Conservation (phyloP, 2,888 invertebrate genomes). For the Anticlea derivata region DNA sequence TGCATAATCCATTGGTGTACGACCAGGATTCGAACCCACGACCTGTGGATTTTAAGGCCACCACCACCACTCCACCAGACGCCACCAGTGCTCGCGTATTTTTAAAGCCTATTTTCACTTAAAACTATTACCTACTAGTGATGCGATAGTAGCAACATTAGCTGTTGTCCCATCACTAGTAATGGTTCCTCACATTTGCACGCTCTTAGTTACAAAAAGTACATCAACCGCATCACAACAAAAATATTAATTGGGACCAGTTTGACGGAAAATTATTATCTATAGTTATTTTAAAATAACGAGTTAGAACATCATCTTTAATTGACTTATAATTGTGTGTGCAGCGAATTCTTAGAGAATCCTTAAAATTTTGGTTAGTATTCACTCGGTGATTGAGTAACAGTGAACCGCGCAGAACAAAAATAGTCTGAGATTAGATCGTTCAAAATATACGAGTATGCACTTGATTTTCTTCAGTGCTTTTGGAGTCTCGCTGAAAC, state of each 20-base stretch:
- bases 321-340: conserved; percentile 30
- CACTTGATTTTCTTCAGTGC: conserved; percentile 49
- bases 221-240: conserved; percentile 43
- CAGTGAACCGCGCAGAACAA: conserved; percentile 34
- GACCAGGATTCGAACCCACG: too few species aligned
- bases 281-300: conserved; percentile 43
- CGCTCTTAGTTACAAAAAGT: conserved; percentile 47
- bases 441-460: conserved; percentile 46
- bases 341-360: conserved; percentile 1
- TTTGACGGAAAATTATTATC: conserved; percentile 49
- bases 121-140: too few species aligned
- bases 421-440: conserved; percentile 48
- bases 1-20: too few species aligned
- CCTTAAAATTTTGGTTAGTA: too few species aligned
- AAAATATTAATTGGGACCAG: conserved; percentile 13
- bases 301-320: conserved; percentile 40
- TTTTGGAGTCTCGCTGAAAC: conserved; percentile 40
- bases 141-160: too few species aligned
- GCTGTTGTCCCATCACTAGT: conserved; percentile 32
- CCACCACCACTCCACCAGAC: too few species aligned
- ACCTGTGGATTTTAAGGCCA: too few species aligned
- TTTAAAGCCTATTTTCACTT: background rate
- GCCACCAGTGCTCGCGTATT: too few species aligned
- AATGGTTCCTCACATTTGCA: conserved; percentile 22
- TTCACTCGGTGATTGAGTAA: conserved; percentile 23